Base-by-base conservation (phyloP, 2,888 invertebrate species). In the Hemicrepidius hirtus region DNA sequence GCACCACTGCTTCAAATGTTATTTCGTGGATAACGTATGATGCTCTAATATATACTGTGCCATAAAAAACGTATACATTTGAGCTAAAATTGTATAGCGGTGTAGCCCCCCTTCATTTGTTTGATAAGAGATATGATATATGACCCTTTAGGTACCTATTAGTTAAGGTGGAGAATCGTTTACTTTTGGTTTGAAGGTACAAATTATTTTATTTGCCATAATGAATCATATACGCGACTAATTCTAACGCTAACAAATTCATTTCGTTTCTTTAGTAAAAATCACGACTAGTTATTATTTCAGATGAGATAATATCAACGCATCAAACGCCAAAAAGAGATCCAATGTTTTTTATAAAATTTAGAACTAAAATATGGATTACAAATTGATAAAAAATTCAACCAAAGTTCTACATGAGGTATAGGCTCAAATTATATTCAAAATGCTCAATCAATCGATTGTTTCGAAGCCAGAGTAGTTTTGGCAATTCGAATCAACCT, bases 61-160 rank as follows among this genome's bases (percentile, higher is more conserved):
- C 55, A n/a, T 67, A 67, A 20, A 32, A 32, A 46, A 68, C 18
- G 35, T 53, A 21, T 55, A 63, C 66, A 71, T 74, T 67, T 20
- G 44, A 55, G 18, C 37, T 57, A 59, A 57, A 67, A 67, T 74
- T 68, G 74, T 50, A 16, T 53, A 37, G 12, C 24, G 28, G 18
- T 18, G 13, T 49, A 24, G 16, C 32, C 67, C 70, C 70, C 67
- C 57, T 46, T 37, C 35, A 18, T 32, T 66, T 63, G 28, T 73
- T 70, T 71, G 74, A 74, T 74, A 74, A 74, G 70, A 74, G 74
- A 74, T 74, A 74, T 67, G 74, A 74, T 74, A 67, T 63, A 62
- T 53, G 16, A 41, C 49, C 46, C 53, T 67, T 63, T 74, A 46
- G 41, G 70, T 71, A 68, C 32, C 37, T 44, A 70, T 37, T 49